Percentiles rank a stretch among this genome's conserved stretches.
phyloP scores from a whole-genome alignment of 2,797 vertebrate genomes.

The Pseudochirops cupreus region DNA sequence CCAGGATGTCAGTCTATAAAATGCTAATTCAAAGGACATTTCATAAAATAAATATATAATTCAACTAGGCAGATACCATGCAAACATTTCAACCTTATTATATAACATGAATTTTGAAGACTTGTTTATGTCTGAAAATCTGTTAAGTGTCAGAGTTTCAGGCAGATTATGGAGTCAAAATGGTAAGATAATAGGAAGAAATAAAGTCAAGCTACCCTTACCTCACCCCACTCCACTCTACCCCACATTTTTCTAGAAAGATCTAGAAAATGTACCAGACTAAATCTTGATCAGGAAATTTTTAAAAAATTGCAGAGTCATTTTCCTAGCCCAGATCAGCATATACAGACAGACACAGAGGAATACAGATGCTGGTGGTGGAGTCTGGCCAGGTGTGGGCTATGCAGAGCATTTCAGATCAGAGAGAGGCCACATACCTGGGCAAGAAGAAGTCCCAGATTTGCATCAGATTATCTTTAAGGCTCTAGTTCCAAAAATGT shows the following conservation, averaged over 20 bases:
- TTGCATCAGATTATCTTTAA: neutral
- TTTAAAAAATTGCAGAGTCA: neutral
- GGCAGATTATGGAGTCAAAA: neutral
- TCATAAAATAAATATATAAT: neutral
- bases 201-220: neutral
- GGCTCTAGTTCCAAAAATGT: neutral
- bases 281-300: neutral
- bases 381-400: neutral
- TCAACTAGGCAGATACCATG: neutral
- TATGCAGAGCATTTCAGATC: neutral
- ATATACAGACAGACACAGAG: neutral
- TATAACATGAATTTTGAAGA: neutral
- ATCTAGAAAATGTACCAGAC: neutral
- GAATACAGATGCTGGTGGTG: neutral
- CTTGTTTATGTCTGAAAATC: neutral
- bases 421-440: neutral
- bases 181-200: neutral
- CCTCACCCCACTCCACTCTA: too few species aligned
- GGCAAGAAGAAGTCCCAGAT: neutral
- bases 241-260: neutral
- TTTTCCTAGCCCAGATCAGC: neutral
- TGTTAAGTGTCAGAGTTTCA: neutral
- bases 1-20: neutral
- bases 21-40: neutral
- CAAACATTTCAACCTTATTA: neutral